phyloP scores from a whole-genome alignment of 2,797 vertebrate genomes.

The Parauchenoglanis ngamensis region DNA sequence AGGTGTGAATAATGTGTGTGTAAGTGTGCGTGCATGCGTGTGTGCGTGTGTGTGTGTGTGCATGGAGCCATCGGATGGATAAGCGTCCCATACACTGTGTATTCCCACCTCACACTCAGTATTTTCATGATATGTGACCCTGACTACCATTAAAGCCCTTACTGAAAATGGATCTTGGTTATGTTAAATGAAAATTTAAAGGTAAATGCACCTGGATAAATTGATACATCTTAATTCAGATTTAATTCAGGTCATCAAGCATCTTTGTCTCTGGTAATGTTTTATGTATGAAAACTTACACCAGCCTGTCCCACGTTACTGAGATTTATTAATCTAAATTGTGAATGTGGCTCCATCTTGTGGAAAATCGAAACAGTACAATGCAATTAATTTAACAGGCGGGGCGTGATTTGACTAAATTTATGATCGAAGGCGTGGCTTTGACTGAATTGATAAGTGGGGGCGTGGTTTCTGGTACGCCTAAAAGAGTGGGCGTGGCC shows the following conservation, averaged over 20 bases:
- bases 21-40: no score
- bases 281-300: neutral
- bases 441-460: neutral
- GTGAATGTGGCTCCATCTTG: conserved; percentile 41
- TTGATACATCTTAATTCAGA: no score
- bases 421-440: neutral
- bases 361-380: neutral
- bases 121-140: no score
- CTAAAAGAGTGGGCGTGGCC: conserved; percentile 7
- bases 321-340: neutral
- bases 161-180: no score
- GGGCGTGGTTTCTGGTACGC: neutral
- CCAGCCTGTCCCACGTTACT: neutral
- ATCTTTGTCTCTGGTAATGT: neutral
- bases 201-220: no score
- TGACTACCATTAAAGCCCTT: no score
- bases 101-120: no score
- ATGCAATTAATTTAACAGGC: neutral
- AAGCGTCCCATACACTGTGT: no score
- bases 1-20: neutral
- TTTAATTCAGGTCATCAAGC: neutral
- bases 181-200: no score
- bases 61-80: no score
- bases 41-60: no score
- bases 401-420: neutral